Evolutionary conservation across 2,113 vertebrate genomes (phyloP), one percentile per base, ranked within the genome.

Genomic region (Baryphthengus martii): DNA sequence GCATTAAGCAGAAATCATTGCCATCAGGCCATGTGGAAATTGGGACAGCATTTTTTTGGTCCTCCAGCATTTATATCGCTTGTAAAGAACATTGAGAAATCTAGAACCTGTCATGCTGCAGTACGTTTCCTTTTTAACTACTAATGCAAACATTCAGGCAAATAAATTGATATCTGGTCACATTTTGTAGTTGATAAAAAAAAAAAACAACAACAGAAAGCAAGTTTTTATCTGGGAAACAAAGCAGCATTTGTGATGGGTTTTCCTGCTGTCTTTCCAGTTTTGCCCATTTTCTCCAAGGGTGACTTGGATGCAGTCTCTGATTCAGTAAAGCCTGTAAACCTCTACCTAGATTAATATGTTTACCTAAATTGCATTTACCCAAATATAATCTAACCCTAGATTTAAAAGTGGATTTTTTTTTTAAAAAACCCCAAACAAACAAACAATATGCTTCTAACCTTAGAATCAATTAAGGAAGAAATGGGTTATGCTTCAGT

Each of bases 401-500:
- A 31, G 50, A 50, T 47, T 76, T 83, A 67, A 66, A 62, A 20
- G 8, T 55, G n/a, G n/a, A 6, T 28, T 4, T 3, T 20, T 72
- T 92, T 67, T 80, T 21, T n/a, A n/a, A n/a, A n/a, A n/a, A n/a
- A n/a, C n/a, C n/a, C n/a, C n/a, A n/a, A n/a, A n/a, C n/a, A n/a
- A n/a, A n/a, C n/a, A 24, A 80, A 63, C 39, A 90, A 56, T 70
- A 47, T 53, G 45, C 20, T 50, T 66, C 40, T 76, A 71, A 75
- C 18, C n/a, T 91, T 55, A 67, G 55, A 95, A 84, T 92, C 89
- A 90, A 53, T 90, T 94, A 61, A 93, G 89, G 76, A 92, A 91
- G 79, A 93, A 92, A 88, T 29, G 40, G 40, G 42, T 80, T 89
- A 75, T 86, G 83, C 71, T 83, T 85, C 80, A 93, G 11, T 68